A percentile compares a stretch with the other conserved stretches of the same genome.
Conservation (phyloP, 2,888 invertebrate species). For the Alloscopus bannaensis region DNA sequence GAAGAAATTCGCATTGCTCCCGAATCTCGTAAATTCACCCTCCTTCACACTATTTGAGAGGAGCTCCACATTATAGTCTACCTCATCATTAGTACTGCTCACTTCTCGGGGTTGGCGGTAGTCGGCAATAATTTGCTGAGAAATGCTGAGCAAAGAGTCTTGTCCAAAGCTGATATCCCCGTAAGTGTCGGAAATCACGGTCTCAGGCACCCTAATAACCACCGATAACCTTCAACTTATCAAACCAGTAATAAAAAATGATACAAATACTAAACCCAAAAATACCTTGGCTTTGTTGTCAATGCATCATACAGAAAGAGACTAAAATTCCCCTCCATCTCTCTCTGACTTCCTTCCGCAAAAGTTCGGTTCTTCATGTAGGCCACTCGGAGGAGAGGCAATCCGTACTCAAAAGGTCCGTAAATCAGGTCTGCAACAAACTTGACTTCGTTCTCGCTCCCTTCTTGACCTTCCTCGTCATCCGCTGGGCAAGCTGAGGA, state of each 20-base stretch:
- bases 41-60: too few species aligned
- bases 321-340: conserved; percentile 14
- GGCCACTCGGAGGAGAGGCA: conserved; percentile 4
- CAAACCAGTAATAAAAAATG: background rate
- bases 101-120: too few species aligned
- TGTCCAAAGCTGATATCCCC: conserved; percentile 21
- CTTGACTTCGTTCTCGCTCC: conserved; percentile 12
- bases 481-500: conserved; percentile 26
- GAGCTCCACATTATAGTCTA: too few species aligned
- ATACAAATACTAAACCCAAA: background rate
- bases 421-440: background rate
- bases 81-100: background rate
- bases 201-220: conserved; percentile 17
- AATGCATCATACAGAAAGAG: conserved; percentile 12
- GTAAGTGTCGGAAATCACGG: conserved; percentile 25
- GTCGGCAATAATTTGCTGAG: conserved; percentile 27
- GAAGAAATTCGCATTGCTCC: too few species aligned
- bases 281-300: background rate
- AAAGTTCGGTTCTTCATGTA: conserved; percentile 12
- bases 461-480: conserved; percentile 11
- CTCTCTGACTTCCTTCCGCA: too few species aligned
- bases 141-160: conserved; percentile 9
- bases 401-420: background rate
- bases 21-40: too few species aligned
- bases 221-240: too few species aligned